Evolutionary conservation across 2,113 vertebrate genomes (phyloP).

Genomic region (Carlito syrichta): DNA sequence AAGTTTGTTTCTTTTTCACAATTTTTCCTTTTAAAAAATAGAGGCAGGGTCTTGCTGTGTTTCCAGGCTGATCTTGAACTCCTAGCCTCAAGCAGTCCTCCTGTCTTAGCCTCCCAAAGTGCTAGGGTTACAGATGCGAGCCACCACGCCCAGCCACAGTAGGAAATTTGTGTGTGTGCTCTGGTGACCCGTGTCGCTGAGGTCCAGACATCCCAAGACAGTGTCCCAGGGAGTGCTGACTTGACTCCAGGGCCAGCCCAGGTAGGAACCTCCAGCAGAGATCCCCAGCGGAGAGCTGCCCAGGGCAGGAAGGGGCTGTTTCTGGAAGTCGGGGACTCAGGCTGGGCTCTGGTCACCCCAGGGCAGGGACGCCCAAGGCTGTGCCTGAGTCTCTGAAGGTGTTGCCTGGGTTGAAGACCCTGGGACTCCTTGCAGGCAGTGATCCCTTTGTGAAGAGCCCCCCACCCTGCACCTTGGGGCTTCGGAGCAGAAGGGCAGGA

Average conservation of each 20-base stretch:
- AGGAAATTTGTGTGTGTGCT: neutral
- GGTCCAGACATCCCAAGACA: neutral
- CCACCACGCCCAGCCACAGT: too few relatives aligned
- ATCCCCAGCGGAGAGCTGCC: neutral
- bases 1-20: too few relatives aligned
- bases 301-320: neutral
- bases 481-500: neutral
- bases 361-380: too few relatives aligned
- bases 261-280: too few relatives aligned
- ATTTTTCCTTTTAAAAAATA: too few relatives aligned
- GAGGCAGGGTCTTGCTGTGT: too few relatives aligned
- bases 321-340: neutral
- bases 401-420: neutral
- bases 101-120: too few relatives aligned
- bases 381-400: accelerated
- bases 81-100: too few relatives aligned
- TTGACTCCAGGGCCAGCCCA: neutral
- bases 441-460: neutral
- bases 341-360: neutral
- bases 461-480: neutral
- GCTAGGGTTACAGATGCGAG: too few relatives aligned
- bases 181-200: accelerated
- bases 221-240: neutral
- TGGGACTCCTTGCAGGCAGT: too few relatives aligned
- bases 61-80: too few relatives aligned